Conservation (phyloP, 2,113 vertebrate species). For the Coreoperca whiteheadi region DNA sequence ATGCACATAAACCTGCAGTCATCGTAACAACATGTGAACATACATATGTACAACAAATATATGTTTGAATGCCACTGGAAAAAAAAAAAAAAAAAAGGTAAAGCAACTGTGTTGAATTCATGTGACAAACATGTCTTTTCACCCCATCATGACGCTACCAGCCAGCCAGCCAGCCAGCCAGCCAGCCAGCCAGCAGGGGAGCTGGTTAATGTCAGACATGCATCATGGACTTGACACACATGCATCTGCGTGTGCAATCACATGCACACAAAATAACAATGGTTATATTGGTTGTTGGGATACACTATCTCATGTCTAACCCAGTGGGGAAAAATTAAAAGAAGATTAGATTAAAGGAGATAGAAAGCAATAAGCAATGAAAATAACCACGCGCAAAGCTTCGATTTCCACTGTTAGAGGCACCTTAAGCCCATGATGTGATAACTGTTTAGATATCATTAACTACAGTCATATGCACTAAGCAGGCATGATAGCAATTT, state of each 20-base stretch:
- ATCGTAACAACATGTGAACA: background rate
- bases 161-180: slow-evolving; percentile 41
- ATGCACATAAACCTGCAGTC: background rate
- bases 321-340: slow-evolving; percentile 40
- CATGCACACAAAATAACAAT: slow-evolving; percentile 39
- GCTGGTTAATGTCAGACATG: slow-evolving; percentile 59
- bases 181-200: slow-evolving; percentile 40
- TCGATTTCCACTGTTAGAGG: slow-evolving; percentile 10
- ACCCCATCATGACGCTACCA: slow-evolving; percentile 36
- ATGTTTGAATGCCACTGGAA: slow-evolving; percentile 6
- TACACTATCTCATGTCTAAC: slow-evolving; percentile 25
- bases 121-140: slow-evolving; percentile 50
- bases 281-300: slow-evolving; percentile 26
- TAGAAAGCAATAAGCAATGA: slow-evolving; percentile 22
- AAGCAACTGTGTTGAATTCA: background rate
- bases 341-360: slow-evolving; percentile 44
- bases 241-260: slow-evolving; percentile 32
- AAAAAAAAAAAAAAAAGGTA: background rate
- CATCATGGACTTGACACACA: slow-evolving; percentile 50
- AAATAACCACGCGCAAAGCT: slow-evolving; percentile 26
- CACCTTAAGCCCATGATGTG: slow-evolving; percentile 37
- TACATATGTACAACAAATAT: background rate
- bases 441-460: slow-evolving; percentile 54
- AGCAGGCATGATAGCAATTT: slow-evolving; percentile 44
- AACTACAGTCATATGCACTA: slow-evolving; percentile 38